These are phyloP conservation scores for Hypothenemus hampei DNA, from an alignment of 1,140 invertebrate species.

Conservation along the genomic window DNA sequence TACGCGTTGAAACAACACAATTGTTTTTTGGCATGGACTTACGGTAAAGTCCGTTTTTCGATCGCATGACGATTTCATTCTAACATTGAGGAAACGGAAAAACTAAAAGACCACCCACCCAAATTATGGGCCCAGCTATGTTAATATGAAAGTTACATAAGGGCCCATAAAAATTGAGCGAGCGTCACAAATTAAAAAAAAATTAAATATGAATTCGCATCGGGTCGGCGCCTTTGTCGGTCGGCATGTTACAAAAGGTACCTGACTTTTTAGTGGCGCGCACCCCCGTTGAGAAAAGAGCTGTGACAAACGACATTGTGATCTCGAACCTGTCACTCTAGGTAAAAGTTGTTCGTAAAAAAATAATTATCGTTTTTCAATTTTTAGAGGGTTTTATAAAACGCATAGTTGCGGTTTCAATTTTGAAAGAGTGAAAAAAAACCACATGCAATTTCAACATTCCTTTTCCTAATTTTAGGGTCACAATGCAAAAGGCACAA, in stretches of 20 bases:
- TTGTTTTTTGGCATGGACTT: slow-evolving; percentile 38
- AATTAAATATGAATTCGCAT: slow-evolving; percentile 25
- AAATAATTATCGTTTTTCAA: too few relatives aligned
- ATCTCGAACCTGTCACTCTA: slow-evolving; percentile 24
- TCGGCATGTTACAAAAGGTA: slow-evolving; percentile 21
- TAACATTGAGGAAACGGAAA: slow-evolving; percentile 42
- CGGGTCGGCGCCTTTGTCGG: slow-evolving; percentile 17
- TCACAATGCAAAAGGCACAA: slow-evolving; percentile 26
- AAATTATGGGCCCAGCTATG: too few relatives aligned
- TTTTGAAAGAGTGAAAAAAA: too few relatives aligned
- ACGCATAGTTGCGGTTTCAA: too few relatives aligned
- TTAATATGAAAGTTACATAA: too few relatives aligned
- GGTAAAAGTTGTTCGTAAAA: too few relatives aligned
- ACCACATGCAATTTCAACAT: slow-evolving; percentile 5
- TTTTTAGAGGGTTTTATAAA: too few relatives aligned
- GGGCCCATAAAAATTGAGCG: slow-evolving; percentile 8
- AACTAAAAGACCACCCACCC: too few relatives aligned
- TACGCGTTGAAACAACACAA: slow-evolving; percentile 41
- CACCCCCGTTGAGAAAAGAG: slow-evolving; percentile 18
- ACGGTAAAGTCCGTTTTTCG: slow-evolving; percentile 47
- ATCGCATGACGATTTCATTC: slow-evolving; percentile 42
- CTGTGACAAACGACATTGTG: slow-evolving; percentile 28
- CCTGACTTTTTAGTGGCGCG: slow-evolving; percentile 17
- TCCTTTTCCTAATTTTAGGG: slow-evolving; percentile 5
- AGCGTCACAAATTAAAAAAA: slow-evolving; percentile 27